Evolutionary conservation across 2,113 vertebrate species (phyloP).

Genomic region (Todiramphus saurophagus): DNA sequence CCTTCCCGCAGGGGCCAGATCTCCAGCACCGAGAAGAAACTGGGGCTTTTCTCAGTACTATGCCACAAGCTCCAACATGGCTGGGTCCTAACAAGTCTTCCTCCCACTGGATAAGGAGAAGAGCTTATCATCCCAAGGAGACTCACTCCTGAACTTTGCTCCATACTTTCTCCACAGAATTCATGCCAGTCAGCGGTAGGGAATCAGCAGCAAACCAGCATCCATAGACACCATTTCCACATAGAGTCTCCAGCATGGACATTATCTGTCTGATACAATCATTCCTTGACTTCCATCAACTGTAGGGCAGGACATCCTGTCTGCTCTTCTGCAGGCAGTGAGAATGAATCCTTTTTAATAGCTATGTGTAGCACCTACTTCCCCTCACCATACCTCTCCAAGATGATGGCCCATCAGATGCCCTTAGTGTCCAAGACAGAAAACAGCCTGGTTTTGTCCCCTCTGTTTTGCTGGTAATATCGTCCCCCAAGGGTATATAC

Average conservation of each 20-base stretch:
- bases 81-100: background rate
- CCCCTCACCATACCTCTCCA: background rate
- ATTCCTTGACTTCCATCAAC: background rate
- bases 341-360: background rate
- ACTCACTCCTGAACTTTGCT: background rate
- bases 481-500: background rate
- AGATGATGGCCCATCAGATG: background rate
- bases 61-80: background rate
- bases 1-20: background rate
- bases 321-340: accelerated
- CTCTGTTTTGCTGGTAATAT: background rate
- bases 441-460: background rate
- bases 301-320: background rate
- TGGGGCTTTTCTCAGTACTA: background rate
- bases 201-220: background rate
- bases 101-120: background rate
- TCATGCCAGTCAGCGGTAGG: background rate
- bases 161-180: background rate
- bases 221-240: background rate
- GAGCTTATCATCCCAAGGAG: background rate
- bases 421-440: background rate
- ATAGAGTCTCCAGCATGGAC: background rate
- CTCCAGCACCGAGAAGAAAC: background rate
- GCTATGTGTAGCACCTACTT: background rate
- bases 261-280: background rate